Conservation (phyloP, 2,113 vertebrate genomes). For the Phyllostomus hastatus region DNA sequence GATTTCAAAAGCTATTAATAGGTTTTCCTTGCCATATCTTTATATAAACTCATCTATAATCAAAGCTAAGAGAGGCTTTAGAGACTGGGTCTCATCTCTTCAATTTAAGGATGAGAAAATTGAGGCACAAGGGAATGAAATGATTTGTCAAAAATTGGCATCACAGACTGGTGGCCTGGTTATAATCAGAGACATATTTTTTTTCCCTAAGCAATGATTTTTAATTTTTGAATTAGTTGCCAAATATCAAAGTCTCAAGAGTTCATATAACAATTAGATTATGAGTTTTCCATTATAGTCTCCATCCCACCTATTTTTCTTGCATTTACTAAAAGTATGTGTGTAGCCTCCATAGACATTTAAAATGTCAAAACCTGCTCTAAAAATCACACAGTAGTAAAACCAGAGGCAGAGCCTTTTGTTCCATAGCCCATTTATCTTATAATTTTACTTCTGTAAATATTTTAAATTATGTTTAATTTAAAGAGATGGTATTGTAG, state of each 20-base stretch:
- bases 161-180: neutral
- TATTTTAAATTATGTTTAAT: neutral
- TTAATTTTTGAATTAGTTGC: constrained; percentile 19
- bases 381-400: constrained; percentile 19
- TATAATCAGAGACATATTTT: neutral
- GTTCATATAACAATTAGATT: constrained; percentile 21
- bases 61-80: neutral
- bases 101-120: constrained; percentile 20
- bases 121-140: neutral
- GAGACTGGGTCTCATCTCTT: neutral
- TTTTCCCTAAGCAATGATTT: neutral
- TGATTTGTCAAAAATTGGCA: constrained; percentile 30
- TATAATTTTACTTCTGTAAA: neutral
- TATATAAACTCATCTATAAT: constrained; percentile 26
- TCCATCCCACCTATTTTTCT: neutral
- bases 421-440: constrained; percentile 7
- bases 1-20: neutral
- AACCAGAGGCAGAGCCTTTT: constrained; percentile 25
- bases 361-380: constrained; percentile 21
- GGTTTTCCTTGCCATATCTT: neutral
- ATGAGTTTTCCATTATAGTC: constrained; percentile 10
- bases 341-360: neutral
- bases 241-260: neutral
- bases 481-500: neutral
- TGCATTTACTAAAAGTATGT: neutral